phyloP scores from a whole-genome alignment of 2,113 vertebrate species.

The Phaethornis superciliosus region DNA sequence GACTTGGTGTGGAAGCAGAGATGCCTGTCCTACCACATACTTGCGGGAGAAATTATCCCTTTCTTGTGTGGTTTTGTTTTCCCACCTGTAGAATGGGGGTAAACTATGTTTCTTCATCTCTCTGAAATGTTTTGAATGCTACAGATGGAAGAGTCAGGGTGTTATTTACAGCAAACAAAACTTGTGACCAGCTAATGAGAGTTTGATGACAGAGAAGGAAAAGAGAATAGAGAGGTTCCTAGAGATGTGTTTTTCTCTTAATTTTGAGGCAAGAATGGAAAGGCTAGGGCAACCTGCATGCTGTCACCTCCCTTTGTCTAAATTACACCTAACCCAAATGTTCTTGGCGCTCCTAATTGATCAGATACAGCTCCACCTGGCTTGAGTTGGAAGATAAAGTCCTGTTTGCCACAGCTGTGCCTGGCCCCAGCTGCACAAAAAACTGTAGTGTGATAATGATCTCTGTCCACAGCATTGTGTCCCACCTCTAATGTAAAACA shows the following conservation, averaged over 20 bases:
- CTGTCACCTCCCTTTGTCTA: slow-evolving; percentile 8
- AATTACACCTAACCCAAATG: slow-evolving; percentile 11
- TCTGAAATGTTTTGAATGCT: not conserved
- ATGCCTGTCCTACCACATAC: not conserved
- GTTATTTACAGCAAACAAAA: not conserved
- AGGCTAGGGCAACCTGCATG: slow-evolving; percentile 10
- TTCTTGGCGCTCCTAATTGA: not conserved
- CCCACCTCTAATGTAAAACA: slow-evolving; percentile 61
- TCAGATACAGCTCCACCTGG: not conserved
- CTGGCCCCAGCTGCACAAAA: not conserved
- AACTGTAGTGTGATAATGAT: not conserved
- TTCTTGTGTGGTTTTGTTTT: not conserved
- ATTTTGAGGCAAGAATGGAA: not conserved
- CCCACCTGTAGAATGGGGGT: not conserved
- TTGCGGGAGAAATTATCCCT: not conserved
- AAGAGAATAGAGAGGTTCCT: not conserved
- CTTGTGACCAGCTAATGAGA: not conserved
- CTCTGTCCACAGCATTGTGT: not conserved
- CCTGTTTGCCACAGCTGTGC: not conserved
- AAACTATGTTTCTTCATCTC: not conserved
- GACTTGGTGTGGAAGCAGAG: not conserved
- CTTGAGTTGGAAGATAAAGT: not conserved
- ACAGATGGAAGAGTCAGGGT: not conserved
- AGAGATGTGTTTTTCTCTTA: not conserved
- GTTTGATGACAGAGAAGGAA: not conserved